Evolutionary conservation across 2,113 vertebrate species (phyloP).

Genomic region (Vireo altiloquus): DNA sequence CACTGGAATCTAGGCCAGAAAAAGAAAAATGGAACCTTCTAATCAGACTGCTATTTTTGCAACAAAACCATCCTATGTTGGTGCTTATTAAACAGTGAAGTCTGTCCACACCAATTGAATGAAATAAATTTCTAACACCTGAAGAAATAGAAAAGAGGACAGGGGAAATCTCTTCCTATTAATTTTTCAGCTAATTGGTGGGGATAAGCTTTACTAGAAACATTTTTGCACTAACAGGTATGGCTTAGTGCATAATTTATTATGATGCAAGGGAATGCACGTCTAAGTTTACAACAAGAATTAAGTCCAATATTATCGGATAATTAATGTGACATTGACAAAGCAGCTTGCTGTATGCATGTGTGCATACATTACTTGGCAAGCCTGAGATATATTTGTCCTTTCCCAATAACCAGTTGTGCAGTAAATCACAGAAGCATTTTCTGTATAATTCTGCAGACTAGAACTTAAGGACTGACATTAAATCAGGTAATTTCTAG

Average conservation of each 20-base stretch:
- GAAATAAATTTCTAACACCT: not conserved
- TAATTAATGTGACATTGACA: slow-evolving; percentile 38
- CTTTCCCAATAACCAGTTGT: not conserved
- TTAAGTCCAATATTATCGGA: not conserved
- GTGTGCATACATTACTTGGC: not conserved
- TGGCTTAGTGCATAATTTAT: not conserved
- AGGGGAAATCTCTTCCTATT: not conserved
- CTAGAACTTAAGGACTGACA: not conserved
- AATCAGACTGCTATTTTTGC: not conserved
- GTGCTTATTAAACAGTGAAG: not conserved
- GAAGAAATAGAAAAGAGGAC: not conserved
- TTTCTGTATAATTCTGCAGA: not conserved
- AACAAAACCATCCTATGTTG: not conserved
- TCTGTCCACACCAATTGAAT: not conserved
- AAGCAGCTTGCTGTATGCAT: not conserved
- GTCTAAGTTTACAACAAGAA: not conserved
- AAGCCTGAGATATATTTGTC: not conserved
- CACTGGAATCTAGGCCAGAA: not conserved
- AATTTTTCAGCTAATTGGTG: not conserved
- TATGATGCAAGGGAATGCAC: not conserved
- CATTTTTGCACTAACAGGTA: not conserved
- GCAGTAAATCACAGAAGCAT: not conserved
- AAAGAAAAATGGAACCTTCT: not conserved
- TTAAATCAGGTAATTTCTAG: not conserved
- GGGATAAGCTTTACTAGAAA: not conserved